Evolutionary conservation across 1,140 invertebrate species (phyloP).

Genomic region (Drosophila guanche): DNA sequence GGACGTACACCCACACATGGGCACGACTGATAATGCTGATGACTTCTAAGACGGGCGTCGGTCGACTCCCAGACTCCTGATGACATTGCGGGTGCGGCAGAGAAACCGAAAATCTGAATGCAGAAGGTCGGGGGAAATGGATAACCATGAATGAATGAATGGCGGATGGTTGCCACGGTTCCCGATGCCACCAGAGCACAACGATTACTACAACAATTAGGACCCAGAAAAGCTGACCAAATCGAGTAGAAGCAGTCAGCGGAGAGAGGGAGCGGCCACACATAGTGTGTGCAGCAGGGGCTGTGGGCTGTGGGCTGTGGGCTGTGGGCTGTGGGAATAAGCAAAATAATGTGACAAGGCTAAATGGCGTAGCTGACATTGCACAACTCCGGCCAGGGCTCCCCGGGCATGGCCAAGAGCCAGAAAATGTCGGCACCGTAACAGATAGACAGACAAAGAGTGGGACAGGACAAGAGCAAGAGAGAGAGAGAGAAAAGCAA

Average conservation of each 20-base stretch:
- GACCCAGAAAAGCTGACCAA: constrained; percentile 23
- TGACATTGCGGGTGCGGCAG: constrained; percentile 20
- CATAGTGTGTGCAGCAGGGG: constrained; percentile 5
- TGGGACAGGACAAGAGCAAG: not conserved
- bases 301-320: constrained; percentile 19
- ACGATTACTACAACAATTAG: constrained; percentile 79
- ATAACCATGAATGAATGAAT: constrained; percentile 73
- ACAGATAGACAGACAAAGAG: constrained; percentile 13
- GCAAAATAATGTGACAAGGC: constrained; percentile 80
- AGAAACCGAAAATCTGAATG: constrained; percentile 42
- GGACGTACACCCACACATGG: constrained; percentile 27
- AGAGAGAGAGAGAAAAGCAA: not conserved
- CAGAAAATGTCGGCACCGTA: constrained; percentile 11
- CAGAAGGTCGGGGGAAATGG: constrained; percentile 43
- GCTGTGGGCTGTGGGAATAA: constrained; percentile 53
- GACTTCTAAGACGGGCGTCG: constrained; percentile 49
- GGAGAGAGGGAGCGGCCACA: not conserved
- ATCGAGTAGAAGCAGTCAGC: constrained; percentile 35
- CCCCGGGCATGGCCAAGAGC: constrained; percentile 37
- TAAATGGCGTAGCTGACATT: constrained; percentile 77
- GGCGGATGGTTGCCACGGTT: constrained; percentile 62
- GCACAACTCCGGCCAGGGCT: constrained; percentile 46
- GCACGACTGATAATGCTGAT: constrained; percentile 70
- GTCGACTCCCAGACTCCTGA: constrained; percentile 26
- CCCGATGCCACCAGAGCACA: constrained; percentile 44